Percentiles rank a stretch among this genome's conserved stretches.
Evolutionary conservation across 2,113 vertebrate genomes (phyloP).

Genomic region (Ameiurus melas): DNA sequence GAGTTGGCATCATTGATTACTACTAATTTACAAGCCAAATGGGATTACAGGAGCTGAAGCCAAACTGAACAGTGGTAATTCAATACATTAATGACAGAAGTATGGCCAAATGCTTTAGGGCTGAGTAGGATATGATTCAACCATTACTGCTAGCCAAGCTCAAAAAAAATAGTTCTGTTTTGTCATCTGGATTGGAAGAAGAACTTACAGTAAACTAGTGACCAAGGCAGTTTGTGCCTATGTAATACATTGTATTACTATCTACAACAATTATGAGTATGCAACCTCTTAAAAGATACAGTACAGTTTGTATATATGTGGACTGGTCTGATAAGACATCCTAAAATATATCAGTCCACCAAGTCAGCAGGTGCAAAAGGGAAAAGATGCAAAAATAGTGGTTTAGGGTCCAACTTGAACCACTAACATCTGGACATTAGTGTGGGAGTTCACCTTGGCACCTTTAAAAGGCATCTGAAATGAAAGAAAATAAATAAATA

Average conservation of each 20-base stretch:
- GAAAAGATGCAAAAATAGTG: no score
- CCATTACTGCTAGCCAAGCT: not conserved
- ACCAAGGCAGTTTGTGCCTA: not conserved
- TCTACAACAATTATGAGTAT: not conserved
- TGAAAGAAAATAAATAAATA: no score
- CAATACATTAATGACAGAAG: not conserved
- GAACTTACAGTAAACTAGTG: not conserved
- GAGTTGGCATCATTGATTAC: not conserved
- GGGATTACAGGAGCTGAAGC: not conserved
- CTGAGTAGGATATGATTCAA: not conserved
- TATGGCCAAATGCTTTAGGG: slow-evolving; percentile 18
- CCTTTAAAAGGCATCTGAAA: not conserved
- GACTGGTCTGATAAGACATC: not conserved
- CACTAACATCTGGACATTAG: not conserved
- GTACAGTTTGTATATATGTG: not conserved
- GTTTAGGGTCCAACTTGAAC: not conserved
- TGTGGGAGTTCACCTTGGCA: not conserved
- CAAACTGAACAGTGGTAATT: not conserved
- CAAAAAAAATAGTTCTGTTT: not conserved
- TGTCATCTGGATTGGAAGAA: slow-evolving; percentile 1
- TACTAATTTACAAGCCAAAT: not conserved
- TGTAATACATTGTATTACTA: not conserved
- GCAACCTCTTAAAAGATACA: not conserved
- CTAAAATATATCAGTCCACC: not conserved
- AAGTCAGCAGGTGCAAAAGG: not conserved